Base-by-base conservation (phyloP, 2,797 vertebrate genomes). In the Telmatherina bonti region DNA sequence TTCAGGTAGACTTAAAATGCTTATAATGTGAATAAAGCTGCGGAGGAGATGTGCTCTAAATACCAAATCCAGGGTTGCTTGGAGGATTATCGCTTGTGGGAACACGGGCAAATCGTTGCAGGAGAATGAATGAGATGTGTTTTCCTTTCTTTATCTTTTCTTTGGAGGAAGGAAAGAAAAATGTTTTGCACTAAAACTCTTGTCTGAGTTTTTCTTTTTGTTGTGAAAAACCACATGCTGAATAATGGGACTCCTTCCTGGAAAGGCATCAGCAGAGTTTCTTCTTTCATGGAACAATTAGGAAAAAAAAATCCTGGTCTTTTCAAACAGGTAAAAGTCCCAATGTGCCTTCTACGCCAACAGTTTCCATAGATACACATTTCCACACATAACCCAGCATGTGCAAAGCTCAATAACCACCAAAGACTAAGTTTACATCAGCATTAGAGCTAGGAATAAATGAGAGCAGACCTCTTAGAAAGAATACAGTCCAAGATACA, bases 1-100 rank as follows among this genome's bases (percentile, higher is more conserved):
- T 58, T 62, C 62, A 65, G 82, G 76, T 77, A 69, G 59, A 84
- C 70, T 74, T 82, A 49, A 79, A 57, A 76, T 62, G 62, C 58
- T 52, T 0, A 31, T 53, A 59, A 81, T 63, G 66, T 70, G 75
- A 78, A 70, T 70, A 72, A 74, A 55, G 70, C 78, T 67, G 62
- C 12, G 13, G 61, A 66, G 36, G 61, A 82, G 57, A 71, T 83
- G 69, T 73, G 68, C 74, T 58, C 67, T 79, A 81, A 74, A 84
- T 85, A 83, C 76, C 79, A 84, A 63, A 83, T 71, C 56, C 82
- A 45, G 72, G 82, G 82, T 87, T 76, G 82, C 72, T 18, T 4
- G 38, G 62, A 75, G 38, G 12, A 38, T n/a, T n/a, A n/a, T n/a
- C n/a, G n/a, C n/a, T 30, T 33, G 54, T 60, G 72, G 67, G 65